Evolutionary conservation across 2,113 vertebrate species (phyloP).

Genomic region (Crocuta crocuta): DNA sequence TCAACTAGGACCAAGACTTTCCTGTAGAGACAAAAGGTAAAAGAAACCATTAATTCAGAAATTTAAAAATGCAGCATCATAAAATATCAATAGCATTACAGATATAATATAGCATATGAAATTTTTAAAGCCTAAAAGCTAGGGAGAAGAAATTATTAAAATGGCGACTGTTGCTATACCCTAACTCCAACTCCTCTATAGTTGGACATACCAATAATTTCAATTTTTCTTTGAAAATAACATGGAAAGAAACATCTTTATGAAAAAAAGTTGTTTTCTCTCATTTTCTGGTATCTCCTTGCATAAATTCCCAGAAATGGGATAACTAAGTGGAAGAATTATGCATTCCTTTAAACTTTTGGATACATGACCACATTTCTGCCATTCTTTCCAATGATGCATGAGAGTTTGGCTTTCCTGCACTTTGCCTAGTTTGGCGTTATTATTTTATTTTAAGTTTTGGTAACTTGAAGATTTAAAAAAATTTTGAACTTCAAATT

Average conservation of each 20-base stretch:
- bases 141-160: conserved; percentile 29
- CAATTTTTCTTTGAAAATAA: conserved; percentile 10
- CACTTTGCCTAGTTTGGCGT: not conserved
- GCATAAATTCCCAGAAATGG: not conserved
- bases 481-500: conserved; percentile 26
- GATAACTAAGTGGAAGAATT: not conserved
- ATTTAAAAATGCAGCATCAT: conserved; percentile 5
- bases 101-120: not conserved
- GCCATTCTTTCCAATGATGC: not conserved
- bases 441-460: not conserved
- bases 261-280: not conserved
- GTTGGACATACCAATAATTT: not conserved
- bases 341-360: not conserved
- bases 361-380: not conserved
- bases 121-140: conserved; percentile 21
- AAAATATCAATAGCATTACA: conserved; percentile 22
- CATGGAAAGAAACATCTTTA: conserved; percentile 36
- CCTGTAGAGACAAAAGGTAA: not conserved
- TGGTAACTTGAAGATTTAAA: not conserved
- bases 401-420: not conserved
- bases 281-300: conserved; percentile 23
- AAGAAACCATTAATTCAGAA: conserved; percentile 39
- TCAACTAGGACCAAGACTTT: conserved; percentile 56
- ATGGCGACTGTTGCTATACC: not conserved
- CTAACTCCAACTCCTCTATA: not conserved